Evolutionary conservation across 2,797 vertebrate species (phyloP).

Genomic region (Danio aesculapii): DNA sequence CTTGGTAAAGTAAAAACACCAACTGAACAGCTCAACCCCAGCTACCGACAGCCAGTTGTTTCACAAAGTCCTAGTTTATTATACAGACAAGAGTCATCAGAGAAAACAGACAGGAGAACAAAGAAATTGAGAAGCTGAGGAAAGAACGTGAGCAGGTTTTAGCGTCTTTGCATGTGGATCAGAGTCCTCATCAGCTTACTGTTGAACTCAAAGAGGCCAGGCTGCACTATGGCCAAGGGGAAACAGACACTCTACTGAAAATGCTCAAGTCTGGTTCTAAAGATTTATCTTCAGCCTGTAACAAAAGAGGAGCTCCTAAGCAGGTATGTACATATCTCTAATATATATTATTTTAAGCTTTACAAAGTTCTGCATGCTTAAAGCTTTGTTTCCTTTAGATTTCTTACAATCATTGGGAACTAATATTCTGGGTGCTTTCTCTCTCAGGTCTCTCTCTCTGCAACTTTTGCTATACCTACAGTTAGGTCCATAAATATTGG

Average conservation of each 20-base stretch:
- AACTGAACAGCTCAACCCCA: slow-evolving; percentile 18
- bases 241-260: slow-evolving; percentile 88
- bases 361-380: neutral
- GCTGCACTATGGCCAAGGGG: slow-evolving; percentile 87
- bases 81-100: slow-evolving; percentile 38
- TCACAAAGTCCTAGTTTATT: slow-evolving; percentile 60
- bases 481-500: no score
- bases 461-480: neutral
- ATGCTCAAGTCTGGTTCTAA: slow-evolving; percentile 80
- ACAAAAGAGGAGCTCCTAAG: slow-evolving; percentile 78
- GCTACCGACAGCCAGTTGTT: slow-evolving; percentile 46
- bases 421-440: neutral
- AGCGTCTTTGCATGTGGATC: slow-evolving; percentile 82
- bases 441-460: neutral
- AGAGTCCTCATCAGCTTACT: slow-evolving; percentile 83
- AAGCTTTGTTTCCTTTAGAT: neutral
- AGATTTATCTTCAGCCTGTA: slow-evolving; percentile 66
- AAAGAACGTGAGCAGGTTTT: slow-evolving; percentile 86
- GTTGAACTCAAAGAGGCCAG: slow-evolving; percentile 92
- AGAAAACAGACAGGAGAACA: slow-evolving; percentile 63
- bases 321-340: slow-evolving; percentile 62
- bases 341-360: neutral
- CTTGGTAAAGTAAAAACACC: slow-evolving; percentile 56
- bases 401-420: neutral
- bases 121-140: slow-evolving; percentile 82